Conservation (phyloP, 1,140 invertebrate species). For the Oncopeltus fasciatus region DNA sequence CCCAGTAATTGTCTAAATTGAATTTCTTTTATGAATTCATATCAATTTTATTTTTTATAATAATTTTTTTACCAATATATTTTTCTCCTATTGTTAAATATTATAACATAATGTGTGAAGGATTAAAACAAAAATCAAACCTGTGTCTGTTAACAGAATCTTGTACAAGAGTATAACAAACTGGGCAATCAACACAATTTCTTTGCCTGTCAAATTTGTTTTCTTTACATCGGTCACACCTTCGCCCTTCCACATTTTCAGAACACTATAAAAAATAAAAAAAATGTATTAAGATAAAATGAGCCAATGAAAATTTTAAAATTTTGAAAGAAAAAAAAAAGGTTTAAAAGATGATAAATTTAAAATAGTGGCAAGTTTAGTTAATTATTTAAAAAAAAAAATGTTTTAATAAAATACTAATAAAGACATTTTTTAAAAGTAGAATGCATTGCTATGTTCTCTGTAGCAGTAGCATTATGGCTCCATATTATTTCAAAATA, state of each 20-base stretch:
- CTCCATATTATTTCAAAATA: no score
- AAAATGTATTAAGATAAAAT: neutral
- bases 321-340: neutral
- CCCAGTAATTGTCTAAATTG: no score
- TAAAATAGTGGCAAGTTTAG: neutral
- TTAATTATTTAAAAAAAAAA: neutral
- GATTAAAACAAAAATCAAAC: no score
- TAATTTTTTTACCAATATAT: no score
- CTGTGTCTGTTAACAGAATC: slow-evolving; percentile 65
- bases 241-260: slow-evolving; percentile 75
- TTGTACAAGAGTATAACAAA: slow-evolving; percentile 86
- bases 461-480: no score
- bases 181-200: slow-evolving; percentile 78
- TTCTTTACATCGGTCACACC: slow-evolving; percentile 86
- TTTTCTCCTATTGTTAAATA: no score
- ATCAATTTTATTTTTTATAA: no score
- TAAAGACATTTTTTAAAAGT: no score
- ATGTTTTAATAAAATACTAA: no score
- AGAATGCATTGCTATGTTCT: no score
- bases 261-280: slow-evolving; percentile 41
- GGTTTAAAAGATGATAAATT: neutral
- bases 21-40: no score
- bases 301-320: neutral
- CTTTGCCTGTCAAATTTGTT: slow-evolving; percentile 76
- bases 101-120: no score